phyloP scores from a whole-genome alignment of 35 echinoderm and acorn worm species.

The Lytechinus variegatus region DNA sequence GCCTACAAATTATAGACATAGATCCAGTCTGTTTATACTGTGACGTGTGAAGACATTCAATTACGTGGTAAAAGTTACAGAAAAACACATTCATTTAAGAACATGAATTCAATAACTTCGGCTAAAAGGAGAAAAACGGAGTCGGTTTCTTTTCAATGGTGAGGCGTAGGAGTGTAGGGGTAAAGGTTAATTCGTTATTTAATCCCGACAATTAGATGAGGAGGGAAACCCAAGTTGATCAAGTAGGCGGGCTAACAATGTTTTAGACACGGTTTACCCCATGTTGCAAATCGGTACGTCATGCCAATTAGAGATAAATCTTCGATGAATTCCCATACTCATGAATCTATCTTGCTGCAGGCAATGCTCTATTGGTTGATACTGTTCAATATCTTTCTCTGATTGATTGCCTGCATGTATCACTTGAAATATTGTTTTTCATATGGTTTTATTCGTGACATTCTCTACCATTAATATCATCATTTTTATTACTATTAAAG shows the following conservation, averaged over 20 bases:
- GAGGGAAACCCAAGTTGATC: background rate
- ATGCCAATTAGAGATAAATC: background rate
- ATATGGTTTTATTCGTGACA: too few species aligned
- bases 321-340: background rate
- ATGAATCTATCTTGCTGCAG: background rate
- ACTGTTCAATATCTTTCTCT: too few species aligned
- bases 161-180: slow-evolving; percentile 1
- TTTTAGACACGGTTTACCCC: background rate
- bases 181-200: background rate
- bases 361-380: too few species aligned
- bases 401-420: too few species aligned
- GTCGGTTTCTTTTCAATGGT: background rate
- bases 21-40: background rate
- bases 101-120: background rate
- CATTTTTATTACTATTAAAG: too few species aligned
- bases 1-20: background rate
- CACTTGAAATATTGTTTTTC: too few species aligned
- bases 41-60: background rate
- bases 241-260: background rate
- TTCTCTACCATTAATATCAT: too few species aligned
- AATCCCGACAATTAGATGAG: slow-evolving; percentile 29
- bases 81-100: background rate
- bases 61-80: background rate
- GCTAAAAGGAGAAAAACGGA: background rate
- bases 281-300: background rate